Evolutionary conservation across 2,797 vertebrate genomes (phyloP).

Genomic region (Halcyon leucocephala): DNA sequence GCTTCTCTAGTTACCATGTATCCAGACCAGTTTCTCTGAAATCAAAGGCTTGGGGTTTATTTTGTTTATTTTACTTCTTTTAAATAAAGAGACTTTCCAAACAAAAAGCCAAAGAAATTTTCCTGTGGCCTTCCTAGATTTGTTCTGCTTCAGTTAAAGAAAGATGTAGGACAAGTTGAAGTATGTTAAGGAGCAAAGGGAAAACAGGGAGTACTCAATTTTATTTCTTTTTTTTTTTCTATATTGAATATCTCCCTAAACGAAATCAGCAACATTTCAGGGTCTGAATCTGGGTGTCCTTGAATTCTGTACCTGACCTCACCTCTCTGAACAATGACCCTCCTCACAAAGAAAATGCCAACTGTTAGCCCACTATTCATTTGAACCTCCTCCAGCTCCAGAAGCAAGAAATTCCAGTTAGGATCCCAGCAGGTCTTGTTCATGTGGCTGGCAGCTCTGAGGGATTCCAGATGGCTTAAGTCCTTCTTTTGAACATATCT

Average conservation of each 20-base stretch:
- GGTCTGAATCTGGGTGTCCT: neutral
- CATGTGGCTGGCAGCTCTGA: conserved; percentile 71
- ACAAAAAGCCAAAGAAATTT: conserved; percentile 38
- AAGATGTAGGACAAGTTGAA: conserved; percentile 23
- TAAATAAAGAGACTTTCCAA: conserved; percentile 45
- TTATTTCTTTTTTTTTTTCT: too few species aligned
- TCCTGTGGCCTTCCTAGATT: conserved; percentile 46
- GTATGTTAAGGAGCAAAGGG: conserved; percentile 9
- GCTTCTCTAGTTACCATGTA: neutral
- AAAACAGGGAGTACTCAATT: neutral
- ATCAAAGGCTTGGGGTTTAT: neutral
- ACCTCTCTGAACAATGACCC: conserved; percentile 36
- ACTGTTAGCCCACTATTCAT: conserved; percentile 52
- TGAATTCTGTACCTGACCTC: conserved; percentile 6
- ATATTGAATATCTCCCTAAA: neutral
- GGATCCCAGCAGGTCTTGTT: conserved; percentile 70
- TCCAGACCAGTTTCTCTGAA: conserved; percentile 10
- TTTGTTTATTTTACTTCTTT: conserved; percentile 47
- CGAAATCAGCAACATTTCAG: neutral
- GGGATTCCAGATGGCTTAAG: conserved; percentile 78
- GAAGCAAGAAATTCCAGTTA: conserved; percentile 75
- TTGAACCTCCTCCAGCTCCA: conserved; percentile 70
- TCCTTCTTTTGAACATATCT: conserved; percentile 75
- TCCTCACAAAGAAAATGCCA: conserved; percentile 60
- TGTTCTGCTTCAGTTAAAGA: conserved; percentile 55